Evolutionary conservation across 2,888 invertebrate species (phyloP).

Genomic region (Rhaphigaster nebulosa): DNA sequence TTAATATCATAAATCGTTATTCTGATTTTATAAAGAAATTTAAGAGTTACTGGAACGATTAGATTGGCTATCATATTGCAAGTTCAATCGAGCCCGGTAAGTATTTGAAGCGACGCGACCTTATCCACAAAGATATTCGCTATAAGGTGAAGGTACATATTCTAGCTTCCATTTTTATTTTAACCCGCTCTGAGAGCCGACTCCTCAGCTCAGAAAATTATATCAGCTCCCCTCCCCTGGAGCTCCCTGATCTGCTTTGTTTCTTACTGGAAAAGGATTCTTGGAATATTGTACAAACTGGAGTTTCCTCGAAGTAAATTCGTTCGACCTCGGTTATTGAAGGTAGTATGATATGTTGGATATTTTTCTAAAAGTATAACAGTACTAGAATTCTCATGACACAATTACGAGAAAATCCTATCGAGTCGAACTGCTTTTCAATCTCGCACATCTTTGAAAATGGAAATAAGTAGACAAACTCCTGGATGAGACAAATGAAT

Average conservation of each 20-base stretch:
- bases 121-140: neutral
- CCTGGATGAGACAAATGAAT: no score
- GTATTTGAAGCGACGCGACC: neutral
- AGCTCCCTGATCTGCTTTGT: conserved; percentile 9
- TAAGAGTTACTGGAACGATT: no score
- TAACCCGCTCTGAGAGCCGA: neutral
- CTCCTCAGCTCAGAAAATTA: neutral
- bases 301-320: neutral
- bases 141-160: neutral
- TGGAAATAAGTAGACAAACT: no score
- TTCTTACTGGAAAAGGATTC: neutral
- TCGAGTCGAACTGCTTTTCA: no score
- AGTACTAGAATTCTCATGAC: neutral
- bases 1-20: no score
- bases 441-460: no score
- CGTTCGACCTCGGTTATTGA: neutral
- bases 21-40: no score
- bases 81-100: neutral
- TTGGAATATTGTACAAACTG: neutral
- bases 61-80: no score
- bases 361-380: neutral
- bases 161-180: neutral
- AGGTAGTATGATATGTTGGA: neutral
- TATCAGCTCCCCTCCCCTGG: neutral
- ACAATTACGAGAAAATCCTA: neutral